Conservation (phyloP, 2,888 invertebrate species). For the Cerceris rybyensis region DNA sequence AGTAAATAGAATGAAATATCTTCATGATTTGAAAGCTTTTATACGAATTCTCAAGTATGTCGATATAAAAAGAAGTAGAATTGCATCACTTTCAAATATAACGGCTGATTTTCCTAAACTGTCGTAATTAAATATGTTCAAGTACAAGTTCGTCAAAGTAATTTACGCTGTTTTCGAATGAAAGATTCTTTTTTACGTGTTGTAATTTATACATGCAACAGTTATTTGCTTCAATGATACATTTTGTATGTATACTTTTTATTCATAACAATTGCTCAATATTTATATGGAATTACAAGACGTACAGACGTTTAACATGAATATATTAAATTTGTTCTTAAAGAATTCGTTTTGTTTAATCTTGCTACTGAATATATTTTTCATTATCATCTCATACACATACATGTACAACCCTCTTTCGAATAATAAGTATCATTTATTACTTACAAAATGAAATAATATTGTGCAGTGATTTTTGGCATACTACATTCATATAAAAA, state of each 20-base stretch:
- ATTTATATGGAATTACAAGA: neutral
- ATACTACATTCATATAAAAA: constrained; percentile 23
- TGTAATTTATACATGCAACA: neutral
- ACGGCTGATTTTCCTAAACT: no score
- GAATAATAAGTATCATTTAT: constrained; percentile 25
- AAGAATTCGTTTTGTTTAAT: constrained; percentile 31
- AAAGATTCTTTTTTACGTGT: no score
- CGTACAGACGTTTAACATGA: constrained; percentile 26
- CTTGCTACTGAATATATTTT: constrained; percentile 45
- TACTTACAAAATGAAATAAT: constrained; percentile 29
- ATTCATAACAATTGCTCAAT: neutral
- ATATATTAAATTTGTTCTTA: constrained; percentile 18
- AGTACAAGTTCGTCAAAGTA: no score
- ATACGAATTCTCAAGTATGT: no score
- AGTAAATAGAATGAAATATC: no score
- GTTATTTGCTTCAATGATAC: neutral
- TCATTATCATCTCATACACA: constrained; percentile 45
- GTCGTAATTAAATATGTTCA: no score
- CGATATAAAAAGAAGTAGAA: no score
- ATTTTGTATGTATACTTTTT: neutral
- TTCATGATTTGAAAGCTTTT: no score
- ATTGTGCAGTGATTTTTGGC: constrained; percentile 24
- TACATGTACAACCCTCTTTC: constrained; percentile 30
- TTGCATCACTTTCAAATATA: no score
- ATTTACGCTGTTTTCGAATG: no score